phyloP scores from a whole-genome alignment of 2,797 vertebrate genomes.

The Rhynchonycteris naso region DNA sequence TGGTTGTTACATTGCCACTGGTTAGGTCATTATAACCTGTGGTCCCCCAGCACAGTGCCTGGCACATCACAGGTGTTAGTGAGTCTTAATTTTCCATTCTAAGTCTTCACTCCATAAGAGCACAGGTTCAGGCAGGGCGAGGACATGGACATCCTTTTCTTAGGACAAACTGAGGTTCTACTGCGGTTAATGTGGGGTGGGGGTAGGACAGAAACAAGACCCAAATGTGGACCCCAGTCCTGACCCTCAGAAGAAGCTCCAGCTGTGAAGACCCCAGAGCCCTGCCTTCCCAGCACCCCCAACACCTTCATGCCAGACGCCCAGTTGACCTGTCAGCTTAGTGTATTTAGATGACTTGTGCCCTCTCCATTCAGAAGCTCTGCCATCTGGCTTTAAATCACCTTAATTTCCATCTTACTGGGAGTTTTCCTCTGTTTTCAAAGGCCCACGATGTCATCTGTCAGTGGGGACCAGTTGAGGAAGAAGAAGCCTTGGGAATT shows the following conservation, averaged over 20 bases:
- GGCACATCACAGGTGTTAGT: not conserved
- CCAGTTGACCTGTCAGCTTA: not conserved
- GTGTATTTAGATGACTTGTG: not conserved
- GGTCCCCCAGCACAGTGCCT: not conserved
- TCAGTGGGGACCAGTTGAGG: not conserved
- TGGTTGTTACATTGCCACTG: not conserved
- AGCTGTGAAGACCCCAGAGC: not conserved
- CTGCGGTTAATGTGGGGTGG: not conserved
- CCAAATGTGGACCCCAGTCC: not conserved
- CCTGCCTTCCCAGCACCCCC: not conserved
- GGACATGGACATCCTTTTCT: not conserved
- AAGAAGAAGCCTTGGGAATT: not conserved
- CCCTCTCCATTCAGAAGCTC: not conserved
- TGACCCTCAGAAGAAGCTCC: not conserved
- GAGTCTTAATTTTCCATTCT: not conserved
- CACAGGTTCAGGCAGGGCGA: not conserved
- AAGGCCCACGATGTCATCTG: not conserved
- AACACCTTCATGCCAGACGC: not conserved
- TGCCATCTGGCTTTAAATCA: slow-evolving; percentile 44
- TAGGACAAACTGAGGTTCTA: not conserved
- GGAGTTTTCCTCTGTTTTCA: slow-evolving; percentile 48
- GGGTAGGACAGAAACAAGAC: not conserved
- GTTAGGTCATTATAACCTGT: not conserved
- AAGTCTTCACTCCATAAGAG: not conserved
- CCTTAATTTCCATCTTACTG: slow-evolving; percentile 18